A percentile compares a stretch with the other conserved stretches of the same genome.
These are phyloP conservation scores for Cotesia glomerata DNA, from an alignment of 1,140 invertebrate species.

Conservation along the genomic window DNA sequence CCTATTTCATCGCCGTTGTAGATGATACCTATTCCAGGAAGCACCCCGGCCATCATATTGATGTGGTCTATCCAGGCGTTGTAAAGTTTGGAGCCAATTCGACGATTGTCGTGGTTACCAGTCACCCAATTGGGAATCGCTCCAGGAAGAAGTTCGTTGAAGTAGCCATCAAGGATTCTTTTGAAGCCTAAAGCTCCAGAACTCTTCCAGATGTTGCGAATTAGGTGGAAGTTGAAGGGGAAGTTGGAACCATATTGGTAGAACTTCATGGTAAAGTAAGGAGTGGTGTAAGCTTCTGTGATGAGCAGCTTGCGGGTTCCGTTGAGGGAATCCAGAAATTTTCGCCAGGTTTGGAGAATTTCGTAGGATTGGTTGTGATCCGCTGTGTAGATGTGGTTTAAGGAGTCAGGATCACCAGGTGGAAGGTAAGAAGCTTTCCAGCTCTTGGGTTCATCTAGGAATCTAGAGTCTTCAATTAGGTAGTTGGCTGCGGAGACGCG, in stretches of 20 bases:
- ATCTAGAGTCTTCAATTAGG: conserved; percentile 66
- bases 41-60: conserved; percentile 71
- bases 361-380: conserved; percentile 68
- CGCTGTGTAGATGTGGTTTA: conserved; percentile 70
- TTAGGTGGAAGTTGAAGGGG: conserved; percentile 72
- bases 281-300: conserved; percentile 69
- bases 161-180: conserved; percentile 63
- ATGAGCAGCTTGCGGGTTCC: conserved; percentile 62
- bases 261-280: conserved; percentile 67
- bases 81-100: conserved; percentile 63
- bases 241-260: conserved; percentile 66
- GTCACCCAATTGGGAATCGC: conserved; percentile 69
- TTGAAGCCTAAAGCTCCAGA: conserved; percentile 65
- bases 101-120: conserved; percentile 49
- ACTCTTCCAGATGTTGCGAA: conserved; percentile 60
- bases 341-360: conserved; percentile 68
- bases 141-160: conserved; percentile 63
- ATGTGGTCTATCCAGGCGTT: conserved; percentile 69
- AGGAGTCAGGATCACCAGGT: conserved; percentile 63
- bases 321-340: conserved; percentile 60
- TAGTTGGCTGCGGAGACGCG: conserved; percentile 68
- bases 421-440: conserved; percentile 54
- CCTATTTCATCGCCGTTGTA: conserved; percentile 84
- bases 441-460: conserved; percentile 66
- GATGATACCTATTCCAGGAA: conserved; percentile 75